Base-by-base conservation (phyloP, 2,797 vertebrate genomes). In the Pempheris klunzingeri region DNA sequence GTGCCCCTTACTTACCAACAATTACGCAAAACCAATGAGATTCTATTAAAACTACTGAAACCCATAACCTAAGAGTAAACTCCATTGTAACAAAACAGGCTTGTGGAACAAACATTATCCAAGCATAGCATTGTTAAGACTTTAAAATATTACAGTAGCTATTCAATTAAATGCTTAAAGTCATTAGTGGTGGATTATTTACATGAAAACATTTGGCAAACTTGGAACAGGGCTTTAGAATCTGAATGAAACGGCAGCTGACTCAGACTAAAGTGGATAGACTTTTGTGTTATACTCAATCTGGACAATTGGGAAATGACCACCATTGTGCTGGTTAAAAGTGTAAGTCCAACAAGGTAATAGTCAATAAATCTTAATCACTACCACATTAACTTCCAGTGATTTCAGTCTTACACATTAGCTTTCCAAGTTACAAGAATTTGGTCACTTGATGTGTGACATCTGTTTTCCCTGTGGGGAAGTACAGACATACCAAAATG, bases 21-120 rank as follows among this genome's bases (percentile, higher is more conserved):
- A 38, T 77, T 49, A 73, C 11, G 2, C 28, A 69, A 81, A 60
- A 2, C 2, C 14, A 69, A 28, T 39, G 14, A 4, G 7, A 47
- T 22, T 54, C 17, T 26, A 60, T 59, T 68, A 12, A 65, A 41
- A 63, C 15, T 59, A 47, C 13, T 9, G 12, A 81, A 70, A 65
- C 5, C 8, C 9, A 52, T 36, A 18, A 66, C 2, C 1, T 13
- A 54, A 55, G 3, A 61, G 12, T 26, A 24, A 70, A 43, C 5
- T 9, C 9, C 50, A 12, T 1, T 55, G 32, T 8, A 22, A 74
- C 57, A 58, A 53, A 30, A 43, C 13, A 4, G 8, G 15, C 54
- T 47, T 44, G 20, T 24, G 7, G 43, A 74, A 18, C 30, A 32
- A 32, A 6, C 30, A 32, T 32, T 32, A 3, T 6, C 3, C 30